These are phyloP conservation scores for Corella eumyota DNA, from an alignment of 23 tunicate species.

Conservation along the genomic window DNA sequence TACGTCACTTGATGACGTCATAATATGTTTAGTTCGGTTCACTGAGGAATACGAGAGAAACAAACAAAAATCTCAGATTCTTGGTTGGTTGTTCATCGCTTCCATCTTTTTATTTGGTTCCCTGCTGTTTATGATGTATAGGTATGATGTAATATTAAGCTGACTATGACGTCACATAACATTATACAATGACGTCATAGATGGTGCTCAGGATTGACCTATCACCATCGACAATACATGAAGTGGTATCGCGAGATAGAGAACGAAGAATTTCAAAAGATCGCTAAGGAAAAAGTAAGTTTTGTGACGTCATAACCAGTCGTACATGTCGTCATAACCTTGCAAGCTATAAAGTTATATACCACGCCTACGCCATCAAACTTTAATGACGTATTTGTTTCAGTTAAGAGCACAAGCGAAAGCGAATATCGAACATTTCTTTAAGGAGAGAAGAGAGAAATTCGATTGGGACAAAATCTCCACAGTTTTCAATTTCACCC, in stretches of 20 bases:
- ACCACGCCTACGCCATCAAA: not conserved
- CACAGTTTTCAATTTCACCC: slow-evolving; percentile 36
- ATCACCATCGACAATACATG: slow-evolving; percentile 53
- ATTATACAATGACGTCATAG: slow-evolving; percentile 3
- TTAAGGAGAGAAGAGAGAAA: slow-evolving; percentile 27
- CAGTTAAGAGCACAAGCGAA: slow-evolving; percentile 35
- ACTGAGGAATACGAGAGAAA: slow-evolving; percentile 34
- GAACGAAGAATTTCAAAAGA: slow-evolving; percentile 21
- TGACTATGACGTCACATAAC: too few relatives aligned
- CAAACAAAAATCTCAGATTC: slow-evolving; percentile 25
- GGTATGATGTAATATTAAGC: slow-evolving; percentile 9
- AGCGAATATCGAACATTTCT: slow-evolving; percentile 30
- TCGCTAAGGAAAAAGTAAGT: slow-evolving; percentile 38
- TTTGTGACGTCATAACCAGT: too few relatives aligned
- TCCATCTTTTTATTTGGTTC: slow-evolving; percentile 28
- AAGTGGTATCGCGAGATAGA: slow-evolving; percentile 58
- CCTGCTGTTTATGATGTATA: slow-evolving; percentile 32
- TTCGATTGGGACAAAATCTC: slow-evolving; percentile 45
- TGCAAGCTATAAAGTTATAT: too few relatives aligned
- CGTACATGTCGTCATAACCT: too few relatives aligned
- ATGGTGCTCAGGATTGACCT: slow-evolving; percentile 50
- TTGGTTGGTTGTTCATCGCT: slow-evolving; percentile 62
- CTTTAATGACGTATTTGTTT: not conserved
- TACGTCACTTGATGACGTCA: too few relatives aligned
- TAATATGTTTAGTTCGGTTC: slow-evolving; percentile 15